Evolutionary conservation across 2,113 vertebrate species (phyloP), one percentile per base, ranked within the genome.

Genomic region (Paracanthobrama guichenoti): DNA sequence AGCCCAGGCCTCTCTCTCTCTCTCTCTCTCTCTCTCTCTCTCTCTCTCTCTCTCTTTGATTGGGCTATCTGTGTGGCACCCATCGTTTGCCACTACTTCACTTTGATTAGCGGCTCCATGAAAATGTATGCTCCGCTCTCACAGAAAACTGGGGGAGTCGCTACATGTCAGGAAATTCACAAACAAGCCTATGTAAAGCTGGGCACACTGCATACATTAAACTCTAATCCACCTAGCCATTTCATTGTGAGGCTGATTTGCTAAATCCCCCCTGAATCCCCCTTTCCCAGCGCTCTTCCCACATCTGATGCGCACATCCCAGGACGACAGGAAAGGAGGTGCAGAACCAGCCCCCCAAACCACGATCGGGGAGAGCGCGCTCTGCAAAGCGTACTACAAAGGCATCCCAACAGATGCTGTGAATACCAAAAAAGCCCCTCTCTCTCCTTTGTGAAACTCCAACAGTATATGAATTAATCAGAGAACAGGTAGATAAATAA

Each of bases 401-500:
- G 93, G 86, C 90, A 89, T 86, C 72, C 83, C 87, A 89, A 91
- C 94, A 95, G 93, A 94, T 94, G 94, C 91, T 92, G 90, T 91
- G 93, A 93, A 93, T 93, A 92, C 90, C 90, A 92, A 80, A 94
- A 94, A 92, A 92, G 88, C 88, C 77, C 83, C 46, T 64, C 84
- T 60, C 67, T 62, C 82, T 55, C 88, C 82, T 53, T 79, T 89
- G 90, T 77, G 20, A 77, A 66, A 88, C 88, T 91, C 90, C 89
- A 89, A 89, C 89, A 90, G 71, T 94, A 93, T 93, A 94, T 93
- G 93, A 94, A 94, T 93, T 91, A 93, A 94, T 93, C 83, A 84
- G 84, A 44, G 90, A 80, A 88, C 92, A 92, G 91, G 94, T 95
- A 95, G 94, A 94, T 94, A 93, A 94, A 94, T 94, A 94, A 94